Evolutionary conservation across 2,113 vertebrate genomes (phyloP).

Genomic region (Nanger granti): DNA sequence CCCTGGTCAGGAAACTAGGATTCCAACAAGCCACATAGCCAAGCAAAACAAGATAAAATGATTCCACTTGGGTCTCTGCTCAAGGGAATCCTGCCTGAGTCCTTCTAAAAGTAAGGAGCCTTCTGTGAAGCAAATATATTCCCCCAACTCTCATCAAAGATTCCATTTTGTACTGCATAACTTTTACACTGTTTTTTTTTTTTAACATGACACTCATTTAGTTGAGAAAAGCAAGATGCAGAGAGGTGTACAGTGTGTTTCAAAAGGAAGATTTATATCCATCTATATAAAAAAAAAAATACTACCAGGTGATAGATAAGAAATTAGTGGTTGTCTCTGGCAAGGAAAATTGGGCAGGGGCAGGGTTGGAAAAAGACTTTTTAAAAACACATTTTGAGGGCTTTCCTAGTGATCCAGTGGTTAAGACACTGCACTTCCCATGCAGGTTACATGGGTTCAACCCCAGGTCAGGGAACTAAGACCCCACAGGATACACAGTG

Average conservation of each 20-base stretch:
- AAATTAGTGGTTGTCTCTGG: not conserved
- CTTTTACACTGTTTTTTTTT: not conserved
- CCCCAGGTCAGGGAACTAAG: not conserved
- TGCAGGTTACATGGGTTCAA: not conserved
- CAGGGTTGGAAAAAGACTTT: not conserved
- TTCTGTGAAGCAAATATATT: not conserved
- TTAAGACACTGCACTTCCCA: not conserved
- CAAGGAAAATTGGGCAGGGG: not conserved
- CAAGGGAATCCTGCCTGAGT: not conserved
- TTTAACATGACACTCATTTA: not conserved
- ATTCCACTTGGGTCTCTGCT: not conserved
- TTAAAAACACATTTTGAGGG: not conserved
- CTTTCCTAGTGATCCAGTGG: not conserved
- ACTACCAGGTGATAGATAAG: not conserved
- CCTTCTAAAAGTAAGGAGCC: not conserved
- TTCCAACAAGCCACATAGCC: not conserved
- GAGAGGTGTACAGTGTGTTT: not conserved
- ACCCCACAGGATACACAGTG: not conserved
- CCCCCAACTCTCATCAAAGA: not conserved
- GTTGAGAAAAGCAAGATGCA: not conserved
- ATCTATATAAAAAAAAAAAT: not conserved
- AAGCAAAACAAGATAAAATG: not conserved
- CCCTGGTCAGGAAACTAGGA: not conserved
- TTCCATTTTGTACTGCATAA: not conserved
- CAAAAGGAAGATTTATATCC: not conserved